Base-by-base conservation (phyloP, 2,888 invertebrate species). In the Bombylius discolor region DNA sequence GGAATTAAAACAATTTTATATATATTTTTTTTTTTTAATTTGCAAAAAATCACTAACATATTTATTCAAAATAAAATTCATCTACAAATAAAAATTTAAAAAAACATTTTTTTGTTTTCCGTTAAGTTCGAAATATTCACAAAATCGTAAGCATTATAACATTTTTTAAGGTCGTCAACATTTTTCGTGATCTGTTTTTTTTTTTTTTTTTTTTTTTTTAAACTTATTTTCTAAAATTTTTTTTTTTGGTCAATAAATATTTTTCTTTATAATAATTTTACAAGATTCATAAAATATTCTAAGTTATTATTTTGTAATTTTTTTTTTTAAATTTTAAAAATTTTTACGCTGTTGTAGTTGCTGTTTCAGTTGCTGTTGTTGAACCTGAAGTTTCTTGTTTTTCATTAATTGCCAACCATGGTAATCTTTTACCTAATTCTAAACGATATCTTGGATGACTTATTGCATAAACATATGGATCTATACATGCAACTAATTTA, bases 401-500 rank as follows among this genome's bases (percentile, higher is more conserved):
- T 66, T 85, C 85, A 61, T 80, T 80, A 54, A 85, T 83, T 59
- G 84, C 84, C 59, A 85, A 73, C 74, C 75, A 91, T 9, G 89
- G 88, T 70, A 90, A 80, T 53, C 86, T 82, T 59, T 85, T 86
- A 67, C 89, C 85, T 56, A 91, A 76, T 71, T 91, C 90, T 72
- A 85, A 76, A 64, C 90, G 82, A 77, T 87, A 88, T 76, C 81
- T 86, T 6, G 93, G 93, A 79, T 94, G 94, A 68, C 89, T 92
- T 63, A 91, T 89, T 5, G 91, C 91, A 65, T 91, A 92, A 4
- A 91, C 84, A 77, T 91, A 90, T 0, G 94, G 94, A 74, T 94
- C 93, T 67, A 93, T 82, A 72, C 93, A 92, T 1, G 94, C 92
- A 0, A 93, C 92, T 53, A 84, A 77, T 77, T 94, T 94, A 67